Percentiles rank a stretch among this genome's conserved stretches.
Evolutionary conservation across 2,888 invertebrate species (phyloP).

Genomic region (Thereva nobilitata): DNA sequence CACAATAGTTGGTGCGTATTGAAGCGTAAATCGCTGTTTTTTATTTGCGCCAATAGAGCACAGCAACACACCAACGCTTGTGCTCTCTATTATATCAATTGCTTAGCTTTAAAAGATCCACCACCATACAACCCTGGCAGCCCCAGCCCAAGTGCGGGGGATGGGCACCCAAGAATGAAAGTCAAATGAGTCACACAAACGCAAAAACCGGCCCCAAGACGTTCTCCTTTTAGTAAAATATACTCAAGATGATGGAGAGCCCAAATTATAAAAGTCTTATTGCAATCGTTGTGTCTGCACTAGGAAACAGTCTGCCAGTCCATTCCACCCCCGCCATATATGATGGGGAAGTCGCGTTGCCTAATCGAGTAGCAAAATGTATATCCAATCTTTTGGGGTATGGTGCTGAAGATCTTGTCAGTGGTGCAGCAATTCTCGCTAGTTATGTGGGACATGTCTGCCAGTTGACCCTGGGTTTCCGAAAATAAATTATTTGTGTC

Average conservation of each 20-base stretch:
- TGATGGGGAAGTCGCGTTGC: background rate
- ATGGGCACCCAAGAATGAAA: conserved; percentile 10
- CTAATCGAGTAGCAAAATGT: conserved; percentile 5
- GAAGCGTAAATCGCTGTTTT: conserved; percentile 4
- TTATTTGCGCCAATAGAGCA: background rate
- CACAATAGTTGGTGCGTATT: conserved; percentile 11
- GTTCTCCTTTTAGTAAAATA: background rate
- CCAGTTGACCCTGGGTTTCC: conserved; percentile 23
- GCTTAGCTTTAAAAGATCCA: conserved; percentile 2
- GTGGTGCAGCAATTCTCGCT: background rate
- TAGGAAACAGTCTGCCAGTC: background rate
- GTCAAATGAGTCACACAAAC: conserved; percentile 24
- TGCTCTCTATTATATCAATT: background rate
- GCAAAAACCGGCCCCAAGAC: background rate
- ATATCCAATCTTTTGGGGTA: too few relatives aligned
- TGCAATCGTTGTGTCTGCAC: background rate
- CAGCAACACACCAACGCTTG: conserved; percentile 1
- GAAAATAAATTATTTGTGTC: conserved; percentile 32
- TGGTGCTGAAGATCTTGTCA: background rate
- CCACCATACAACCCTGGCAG: conserved; percentile 26
- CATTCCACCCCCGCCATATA: too few relatives aligned
- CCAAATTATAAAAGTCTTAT: background rate
- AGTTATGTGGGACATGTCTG: conserved; percentile 28
- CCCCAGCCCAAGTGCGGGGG: conserved; percentile 2
- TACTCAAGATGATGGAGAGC: conserved; percentile 15